Evolutionary conservation across 2,113 vertebrate genomes (phyloP).

Genomic region (Corythornis vintsioides): DNA sequence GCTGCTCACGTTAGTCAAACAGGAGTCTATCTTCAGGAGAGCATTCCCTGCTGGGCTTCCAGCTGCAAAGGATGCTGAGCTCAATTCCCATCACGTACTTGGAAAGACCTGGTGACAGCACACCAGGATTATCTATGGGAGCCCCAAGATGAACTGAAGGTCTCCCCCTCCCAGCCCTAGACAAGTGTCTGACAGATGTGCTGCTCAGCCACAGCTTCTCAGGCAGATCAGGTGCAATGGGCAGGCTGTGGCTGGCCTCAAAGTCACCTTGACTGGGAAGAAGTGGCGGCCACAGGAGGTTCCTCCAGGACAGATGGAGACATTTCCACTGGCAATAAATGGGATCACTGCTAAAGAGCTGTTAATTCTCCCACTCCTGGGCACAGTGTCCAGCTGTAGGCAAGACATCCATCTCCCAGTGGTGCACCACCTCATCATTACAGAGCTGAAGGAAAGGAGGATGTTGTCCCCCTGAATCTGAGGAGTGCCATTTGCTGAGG

Average conservation of each 20-base stretch:
- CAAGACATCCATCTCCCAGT: not conserved
- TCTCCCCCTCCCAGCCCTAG: not conserved
- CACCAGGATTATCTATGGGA: not conserved
- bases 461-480: not conserved
- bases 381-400: constrained; percentile 23
- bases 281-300: not conserved
- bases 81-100: not conserved
- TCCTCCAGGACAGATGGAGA: constrained; percentile 21
- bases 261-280: constrained; percentile 9
- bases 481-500: not conserved
- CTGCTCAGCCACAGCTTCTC: not conserved
- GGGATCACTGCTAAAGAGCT: not conserved
- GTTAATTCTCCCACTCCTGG: not conserved
- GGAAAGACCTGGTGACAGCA: not conserved
- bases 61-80: not conserved
- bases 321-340: not conserved
- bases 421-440: not conserved
- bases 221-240: not conserved
- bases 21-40: not conserved
- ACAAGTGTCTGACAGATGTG: not conserved
- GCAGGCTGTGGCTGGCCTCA: not conserved
- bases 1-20: accelerated
- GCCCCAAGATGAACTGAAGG: not conserved
- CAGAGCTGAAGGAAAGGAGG: not conserved
- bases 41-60: not conserved